phyloP scores from a whole-genome alignment of 2,888 invertebrate genomes.

The Neoitamus cyanurus region DNA sequence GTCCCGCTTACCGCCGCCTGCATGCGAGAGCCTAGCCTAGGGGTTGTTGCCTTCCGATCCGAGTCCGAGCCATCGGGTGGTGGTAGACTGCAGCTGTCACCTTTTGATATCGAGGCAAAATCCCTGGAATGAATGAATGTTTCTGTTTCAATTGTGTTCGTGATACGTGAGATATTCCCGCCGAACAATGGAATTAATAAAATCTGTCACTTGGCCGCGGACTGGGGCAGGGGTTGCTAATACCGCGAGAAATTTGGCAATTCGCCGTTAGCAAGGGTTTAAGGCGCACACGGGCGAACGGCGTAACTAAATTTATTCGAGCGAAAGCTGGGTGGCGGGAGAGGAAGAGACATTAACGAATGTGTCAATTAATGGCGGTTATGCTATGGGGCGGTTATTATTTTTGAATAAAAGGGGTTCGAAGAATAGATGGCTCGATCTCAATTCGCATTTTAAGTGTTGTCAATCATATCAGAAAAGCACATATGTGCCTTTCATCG shows the following conservation, averaged over 20 bases:
- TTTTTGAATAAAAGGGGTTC: neutral
- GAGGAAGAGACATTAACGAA: neutral
- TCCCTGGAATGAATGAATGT: conserved; percentile 26
- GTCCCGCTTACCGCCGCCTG: neutral
- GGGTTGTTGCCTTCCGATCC: conserved; percentile 28
- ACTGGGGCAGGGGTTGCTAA: neutral
- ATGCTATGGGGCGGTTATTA: neutral
- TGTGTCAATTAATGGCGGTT: neutral
- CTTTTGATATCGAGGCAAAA: conserved; percentile 36
- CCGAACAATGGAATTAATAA: conserved; percentile 15
- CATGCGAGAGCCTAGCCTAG: neutral
- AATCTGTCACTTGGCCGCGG: conserved; percentile 22
- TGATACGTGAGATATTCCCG: neutral
- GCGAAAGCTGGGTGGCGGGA: neutral
- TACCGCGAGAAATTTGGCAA: conserved; percentile 18
- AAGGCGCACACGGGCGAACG: neutral
- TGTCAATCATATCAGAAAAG: neutral
- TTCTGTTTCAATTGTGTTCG: conserved; percentile 34
- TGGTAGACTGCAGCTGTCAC: conserved; percentile 43
- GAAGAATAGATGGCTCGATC: neutral
- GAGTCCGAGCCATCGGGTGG: neutral
- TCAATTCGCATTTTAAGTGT: neutral
- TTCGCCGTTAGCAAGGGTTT: neutral
- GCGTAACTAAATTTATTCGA: neutral
- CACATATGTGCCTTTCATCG: too few species aligned